These are phyloP conservation scores for Argyrosomus regius DNA, from an alignment of 2,797 vertebrate species.

Conservation along the genomic window DNA sequence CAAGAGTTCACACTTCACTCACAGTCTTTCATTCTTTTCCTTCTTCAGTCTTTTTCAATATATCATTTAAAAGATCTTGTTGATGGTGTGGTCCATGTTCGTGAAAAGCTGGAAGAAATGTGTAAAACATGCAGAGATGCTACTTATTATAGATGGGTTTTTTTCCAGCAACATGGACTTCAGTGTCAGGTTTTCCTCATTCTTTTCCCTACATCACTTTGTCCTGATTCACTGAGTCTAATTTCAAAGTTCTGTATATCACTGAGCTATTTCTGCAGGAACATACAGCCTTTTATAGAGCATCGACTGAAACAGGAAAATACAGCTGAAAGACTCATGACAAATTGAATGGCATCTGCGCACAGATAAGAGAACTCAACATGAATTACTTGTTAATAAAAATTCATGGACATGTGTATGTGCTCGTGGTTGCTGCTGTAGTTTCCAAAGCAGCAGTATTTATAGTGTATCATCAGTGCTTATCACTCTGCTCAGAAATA, in stretches of 20 bases:
- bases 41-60: no score
- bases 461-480: constrained; percentile 36
- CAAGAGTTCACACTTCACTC: no score
- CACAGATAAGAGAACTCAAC: constrained; percentile 29
- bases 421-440: constrained; percentile 1
- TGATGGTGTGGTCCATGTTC: no score
- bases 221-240: constrained; percentile 26
- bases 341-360: constrained; percentile 37
- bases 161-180: constrained; percentile 1
- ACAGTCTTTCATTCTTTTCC: no score
- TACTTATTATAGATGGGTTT: background rate
- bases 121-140: background rate
- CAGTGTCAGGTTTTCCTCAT: constrained; percentile 3
- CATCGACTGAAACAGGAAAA: constrained; percentile 24
- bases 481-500: constrained; percentile 28
- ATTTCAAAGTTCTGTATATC: constrained; percentile 14
- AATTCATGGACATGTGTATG: constrained; percentile 50
- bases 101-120: background rate
- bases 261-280: constrained; percentile 5
- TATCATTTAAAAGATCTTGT: no score
- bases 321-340: constrained; percentile 16
- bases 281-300: background rate
- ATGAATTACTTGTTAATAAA: constrained; percentile 62
- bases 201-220: constrained; percentile 9
- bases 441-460: constrained; percentile 29